These are phyloP conservation scores for Anastrepha obliqua DNA, from an alignment of 1,140 invertebrate species.

Conservation along the genomic window DNA sequence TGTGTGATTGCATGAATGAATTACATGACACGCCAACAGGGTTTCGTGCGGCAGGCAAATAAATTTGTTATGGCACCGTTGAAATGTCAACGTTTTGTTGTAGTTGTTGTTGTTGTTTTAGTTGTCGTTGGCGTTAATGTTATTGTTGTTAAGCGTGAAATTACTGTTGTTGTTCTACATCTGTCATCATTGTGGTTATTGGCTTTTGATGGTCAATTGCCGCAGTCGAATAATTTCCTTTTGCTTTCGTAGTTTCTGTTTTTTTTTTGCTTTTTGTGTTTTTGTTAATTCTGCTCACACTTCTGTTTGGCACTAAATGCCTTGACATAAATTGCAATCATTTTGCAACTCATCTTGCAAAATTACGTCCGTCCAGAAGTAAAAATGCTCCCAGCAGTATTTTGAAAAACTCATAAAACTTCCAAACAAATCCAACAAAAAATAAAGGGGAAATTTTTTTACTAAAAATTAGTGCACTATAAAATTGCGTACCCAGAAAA, in stretches of 20 bases:
- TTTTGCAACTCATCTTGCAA: not conserved
- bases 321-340: not conserved
- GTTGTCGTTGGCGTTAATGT: not conserved
- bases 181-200: conserved; percentile 5
- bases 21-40: not conserved
- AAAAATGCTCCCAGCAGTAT: too few species aligned
- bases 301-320: not conserved
- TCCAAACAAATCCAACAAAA: too few species aligned
- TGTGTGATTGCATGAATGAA: not conserved
- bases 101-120: not conserved
- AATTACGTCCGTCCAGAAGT: too few species aligned
- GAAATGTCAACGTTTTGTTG: not conserved
- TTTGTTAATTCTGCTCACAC: not conserved
- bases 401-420: too few species aligned
- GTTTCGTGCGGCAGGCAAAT: not conserved
- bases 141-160: not conserved
- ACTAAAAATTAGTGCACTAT: too few species aligned
- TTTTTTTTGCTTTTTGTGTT: not conserved
- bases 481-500: too few species aligned
- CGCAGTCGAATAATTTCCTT: not conserved
- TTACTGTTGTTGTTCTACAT: not conserved
- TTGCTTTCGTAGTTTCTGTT: not conserved
- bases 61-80: not conserved
- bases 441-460: too few species aligned
- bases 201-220: not conserved